phyloP scores from a whole-genome alignment of 2,888 invertebrate genomes.

The Chaetoderma sp. region DNA sequence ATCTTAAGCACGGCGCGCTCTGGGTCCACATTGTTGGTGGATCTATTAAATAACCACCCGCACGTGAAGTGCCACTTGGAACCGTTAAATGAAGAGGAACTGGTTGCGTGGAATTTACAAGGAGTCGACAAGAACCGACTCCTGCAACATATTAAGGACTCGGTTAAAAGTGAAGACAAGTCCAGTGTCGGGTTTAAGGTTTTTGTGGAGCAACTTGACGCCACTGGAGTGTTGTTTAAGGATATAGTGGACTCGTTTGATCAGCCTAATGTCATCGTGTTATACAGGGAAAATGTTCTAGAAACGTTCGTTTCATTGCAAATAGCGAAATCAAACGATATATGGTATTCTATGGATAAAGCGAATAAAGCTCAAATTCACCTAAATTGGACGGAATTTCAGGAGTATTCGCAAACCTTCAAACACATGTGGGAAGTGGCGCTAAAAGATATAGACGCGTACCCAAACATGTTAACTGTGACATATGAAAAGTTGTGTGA shows the following conservation, averaged over 20 bases:
- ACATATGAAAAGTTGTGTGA: not conserved
- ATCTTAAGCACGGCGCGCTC: conserved; percentile 1
- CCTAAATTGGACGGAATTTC: not conserved
- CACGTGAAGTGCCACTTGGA: not conserved
- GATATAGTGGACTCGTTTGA: not conserved
- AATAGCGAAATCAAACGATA: not conserved
- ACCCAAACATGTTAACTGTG: not conserved
- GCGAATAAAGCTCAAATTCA: not conserved
- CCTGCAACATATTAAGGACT: not conserved
- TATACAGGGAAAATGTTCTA: not conserved
- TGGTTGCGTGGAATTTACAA: not conserved
- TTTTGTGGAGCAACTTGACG: not conserved
- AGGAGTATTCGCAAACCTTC: not conserved
- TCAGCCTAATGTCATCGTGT: not conserved
- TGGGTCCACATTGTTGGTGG: conserved; percentile 1
- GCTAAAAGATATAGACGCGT: not conserved
- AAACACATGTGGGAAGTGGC: not conserved
- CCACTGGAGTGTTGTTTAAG: not conserved
- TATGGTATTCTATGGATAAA: not conserved
- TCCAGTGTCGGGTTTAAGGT: conserved; percentile 1
- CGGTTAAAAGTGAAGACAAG: not conserved
- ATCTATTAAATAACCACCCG: conserved; percentile 2
- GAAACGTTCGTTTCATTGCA: conserved; percentile 1
- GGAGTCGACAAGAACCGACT: not conserved
- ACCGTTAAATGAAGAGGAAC: not conserved